These are phyloP conservation scores for Pelagia noctiluca DNA, from an alignment of 30 jellyfish, hydroid and myxozoan species.

Conservation along the genomic window DNA sequence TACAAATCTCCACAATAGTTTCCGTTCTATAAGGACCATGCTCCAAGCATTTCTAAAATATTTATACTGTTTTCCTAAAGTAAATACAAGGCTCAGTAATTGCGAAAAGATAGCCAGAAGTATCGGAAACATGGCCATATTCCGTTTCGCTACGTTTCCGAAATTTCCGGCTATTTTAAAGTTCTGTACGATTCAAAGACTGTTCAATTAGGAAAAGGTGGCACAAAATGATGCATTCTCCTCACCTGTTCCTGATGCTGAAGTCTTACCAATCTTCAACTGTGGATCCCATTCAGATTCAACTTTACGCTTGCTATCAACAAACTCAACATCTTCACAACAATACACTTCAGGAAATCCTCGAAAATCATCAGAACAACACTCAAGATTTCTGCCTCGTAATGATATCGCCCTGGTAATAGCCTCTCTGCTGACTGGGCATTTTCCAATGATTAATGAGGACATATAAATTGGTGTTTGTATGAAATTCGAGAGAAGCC, in stretches of 20 bases:
- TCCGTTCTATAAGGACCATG: too few species aligned
- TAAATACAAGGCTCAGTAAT: neutral
- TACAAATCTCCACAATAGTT: too few species aligned
- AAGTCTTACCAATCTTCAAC: constrained; percentile 39
- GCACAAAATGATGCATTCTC: too few species aligned
- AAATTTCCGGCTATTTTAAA: neutral
- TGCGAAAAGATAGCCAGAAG: neutral
- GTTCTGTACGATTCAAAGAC: neutral
- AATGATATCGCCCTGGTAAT: constrained; percentile 71
- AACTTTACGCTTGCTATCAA: constrained; percentile 56
- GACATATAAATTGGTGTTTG: constrained; percentile 57
- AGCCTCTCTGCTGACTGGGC: constrained; percentile 66
- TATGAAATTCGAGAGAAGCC: constrained; percentile 66
- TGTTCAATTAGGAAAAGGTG: neutral
- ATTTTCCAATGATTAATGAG: constrained; percentile 64
- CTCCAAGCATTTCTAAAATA: too few species aligned
- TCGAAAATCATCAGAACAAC: neutral
- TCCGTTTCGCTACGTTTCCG: too few species aligned
- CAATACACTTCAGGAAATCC: constrained; percentile 54
- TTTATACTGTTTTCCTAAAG: too few species aligned
- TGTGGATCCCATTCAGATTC: constrained; percentile 25
- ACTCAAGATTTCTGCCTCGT: constrained; percentile 49
- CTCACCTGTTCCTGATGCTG: constrained; percentile 87
- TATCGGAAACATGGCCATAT: too few species aligned
- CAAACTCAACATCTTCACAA: constrained; percentile 32